Percentiles rank a stretch among this genome's conserved stretches.
These are phyloP conservation scores for Paramormyrops hopkinsi DNA, from an alignment of 2,797 vertebrate species.

Conservation along the genomic window DNA sequence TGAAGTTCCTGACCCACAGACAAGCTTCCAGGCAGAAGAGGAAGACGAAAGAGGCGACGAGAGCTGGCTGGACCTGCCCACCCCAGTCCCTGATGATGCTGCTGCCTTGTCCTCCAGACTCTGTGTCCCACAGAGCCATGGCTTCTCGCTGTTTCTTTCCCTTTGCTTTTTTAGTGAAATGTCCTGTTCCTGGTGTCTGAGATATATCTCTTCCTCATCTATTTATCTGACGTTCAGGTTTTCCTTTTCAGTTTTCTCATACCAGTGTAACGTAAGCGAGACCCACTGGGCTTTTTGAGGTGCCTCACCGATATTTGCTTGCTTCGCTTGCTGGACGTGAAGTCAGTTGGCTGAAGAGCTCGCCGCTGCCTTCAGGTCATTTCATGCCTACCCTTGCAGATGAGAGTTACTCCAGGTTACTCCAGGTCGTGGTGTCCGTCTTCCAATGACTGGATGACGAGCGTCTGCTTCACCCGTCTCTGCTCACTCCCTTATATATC, in stretches of 20 bases:
- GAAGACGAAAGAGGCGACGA: slow-evolving; percentile 62
- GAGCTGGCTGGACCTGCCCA: slow-evolving; percentile 64
- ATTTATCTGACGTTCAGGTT: background rate
- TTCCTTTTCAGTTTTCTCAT: background rate
- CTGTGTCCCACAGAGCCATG: slow-evolving; percentile 49
- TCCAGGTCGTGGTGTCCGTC: slow-evolving; percentile 29
- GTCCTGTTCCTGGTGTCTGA: background rate
- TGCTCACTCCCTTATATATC: slow-evolving; percentile 59
- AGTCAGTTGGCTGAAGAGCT: background rate
- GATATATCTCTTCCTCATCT: background rate
- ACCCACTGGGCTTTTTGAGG: background rate
- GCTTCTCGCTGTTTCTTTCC: slow-evolving; percentile 24
- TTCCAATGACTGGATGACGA: slow-evolving; percentile 46
- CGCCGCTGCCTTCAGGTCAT: background rate
- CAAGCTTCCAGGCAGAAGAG: slow-evolving; percentile 64
- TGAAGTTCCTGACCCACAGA: slow-evolving; percentile 54
- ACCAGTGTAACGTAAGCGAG: background rate
- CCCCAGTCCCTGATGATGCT: slow-evolving; percentile 61
- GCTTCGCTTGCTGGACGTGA: background rate
- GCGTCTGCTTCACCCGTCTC: slow-evolving; percentile 47
- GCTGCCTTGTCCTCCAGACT: slow-evolving; percentile 49
- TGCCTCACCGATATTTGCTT: background rate
- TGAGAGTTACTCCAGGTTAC: slow-evolving; percentile 29
- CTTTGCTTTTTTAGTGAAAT: background rate
- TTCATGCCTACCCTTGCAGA: slow-evolving; percentile 7